Evolutionary conservation across 2,888 invertebrate genomes (phyloP).

Genomic region (Cordilura impudica): DNA sequence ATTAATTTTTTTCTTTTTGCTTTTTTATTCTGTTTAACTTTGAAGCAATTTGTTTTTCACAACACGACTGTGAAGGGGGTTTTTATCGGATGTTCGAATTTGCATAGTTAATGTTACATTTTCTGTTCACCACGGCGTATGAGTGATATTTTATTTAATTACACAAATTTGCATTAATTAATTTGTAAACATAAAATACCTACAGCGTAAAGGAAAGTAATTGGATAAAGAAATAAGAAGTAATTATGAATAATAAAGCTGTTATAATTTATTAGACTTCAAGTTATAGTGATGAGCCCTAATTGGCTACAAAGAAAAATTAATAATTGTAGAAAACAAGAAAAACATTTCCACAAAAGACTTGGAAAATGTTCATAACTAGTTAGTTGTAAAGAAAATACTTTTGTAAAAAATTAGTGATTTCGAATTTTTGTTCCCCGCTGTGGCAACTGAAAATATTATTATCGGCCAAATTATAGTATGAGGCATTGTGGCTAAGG

Average conservation of each 20-base stretch:
- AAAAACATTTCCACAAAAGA: too few relatives aligned
- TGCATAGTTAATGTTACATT: neutral
- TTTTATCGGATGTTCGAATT: neutral
- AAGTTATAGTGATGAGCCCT: too few relatives aligned
- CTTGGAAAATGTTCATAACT: too few relatives aligned
- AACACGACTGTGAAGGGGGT: neutral
- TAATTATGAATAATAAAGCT: constrained; percentile 1
- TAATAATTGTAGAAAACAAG: too few relatives aligned
- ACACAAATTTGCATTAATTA: constrained; percentile 49
- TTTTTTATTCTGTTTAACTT: constrained; percentile 45
- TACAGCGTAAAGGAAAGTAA: neutral
- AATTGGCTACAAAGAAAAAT: too few relatives aligned
- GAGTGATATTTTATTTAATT: constrained; percentile 58
- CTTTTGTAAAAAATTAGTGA: too few relatives aligned
- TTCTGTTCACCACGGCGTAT: constrained; percentile 41
- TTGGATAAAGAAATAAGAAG: neutral
- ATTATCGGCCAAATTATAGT: too few relatives aligned
- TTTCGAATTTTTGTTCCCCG: too few relatives aligned
- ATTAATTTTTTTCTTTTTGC: constrained; percentile 49
- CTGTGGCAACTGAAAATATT: too few relatives aligned
- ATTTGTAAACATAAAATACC: neutral
- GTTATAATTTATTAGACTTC: neutral
- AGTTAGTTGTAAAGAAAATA: too few relatives aligned
- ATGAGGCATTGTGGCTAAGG: too few relatives aligned
- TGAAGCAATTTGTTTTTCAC: constrained; percentile 13